A percentile compares a stretch with the other conserved stretches of the same genome.
Conservation (phyloP, 2,888 invertebrate genomes). For the Dynastes tityus region DNA sequence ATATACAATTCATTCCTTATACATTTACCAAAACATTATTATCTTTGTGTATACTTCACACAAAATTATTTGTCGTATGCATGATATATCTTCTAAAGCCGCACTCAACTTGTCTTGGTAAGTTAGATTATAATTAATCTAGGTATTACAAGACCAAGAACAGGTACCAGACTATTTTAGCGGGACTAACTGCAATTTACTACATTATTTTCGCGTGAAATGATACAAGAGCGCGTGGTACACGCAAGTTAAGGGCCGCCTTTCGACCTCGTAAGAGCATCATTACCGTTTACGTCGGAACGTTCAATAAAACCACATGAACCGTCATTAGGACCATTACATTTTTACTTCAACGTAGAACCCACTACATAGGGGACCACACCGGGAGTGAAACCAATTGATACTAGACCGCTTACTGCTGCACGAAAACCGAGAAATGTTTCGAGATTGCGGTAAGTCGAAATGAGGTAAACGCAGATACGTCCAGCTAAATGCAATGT, state of each 20-base stretch:
- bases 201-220: slow-evolving; percentile 19
- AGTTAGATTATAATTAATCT: not conserved
- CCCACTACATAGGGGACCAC: slow-evolving; percentile 15
- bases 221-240: not conserved
- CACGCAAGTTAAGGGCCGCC: slow-evolving; percentile 23
- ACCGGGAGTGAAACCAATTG: slow-evolving; percentile 26
- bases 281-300: slow-evolving; percentile 31
- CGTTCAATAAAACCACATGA: slow-evolving; percentile 36
- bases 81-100: too few relatives aligned
- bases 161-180: not conserved
- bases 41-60: too few relatives aligned
- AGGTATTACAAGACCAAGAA: not conserved
- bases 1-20: too few relatives aligned
- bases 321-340: slow-evolving; percentile 28
- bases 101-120: not conserved
- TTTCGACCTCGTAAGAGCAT: slow-evolving; percentile 20
- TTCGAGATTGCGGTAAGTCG: slow-evolving; percentile 13
- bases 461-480: not conserved
- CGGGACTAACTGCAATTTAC: slow-evolving; percentile 14
- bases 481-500: too few relatives aligned
- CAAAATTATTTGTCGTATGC: too few relatives aligned
- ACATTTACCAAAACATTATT: too few relatives aligned
- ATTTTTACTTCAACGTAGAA: not conserved
- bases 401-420: slow-evolving; percentile 30
- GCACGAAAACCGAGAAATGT: slow-evolving; percentile 17